Percentiles rank a stretch among this genome's conserved stretches.
phyloP scores from a whole-genome alignment of 2,888 invertebrate species.

The Ectemnius cavifrons region DNA sequence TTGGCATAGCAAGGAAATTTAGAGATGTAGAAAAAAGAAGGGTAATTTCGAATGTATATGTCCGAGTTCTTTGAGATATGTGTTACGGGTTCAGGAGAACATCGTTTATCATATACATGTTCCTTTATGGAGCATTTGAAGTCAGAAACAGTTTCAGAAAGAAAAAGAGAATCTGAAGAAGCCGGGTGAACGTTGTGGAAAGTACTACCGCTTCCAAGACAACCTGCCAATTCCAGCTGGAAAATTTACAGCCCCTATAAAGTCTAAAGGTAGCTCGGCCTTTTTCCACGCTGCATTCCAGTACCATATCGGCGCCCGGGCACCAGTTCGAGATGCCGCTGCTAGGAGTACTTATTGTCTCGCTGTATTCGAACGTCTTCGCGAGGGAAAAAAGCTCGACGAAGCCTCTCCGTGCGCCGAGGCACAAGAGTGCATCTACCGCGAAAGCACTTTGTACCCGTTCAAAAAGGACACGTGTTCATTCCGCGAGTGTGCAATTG shows the following conservation, averaged over 20 bases:
- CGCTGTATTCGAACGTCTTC: conserved; percentile 8
- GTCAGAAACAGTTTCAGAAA: background rate
- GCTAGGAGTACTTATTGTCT: conserved; percentile 34
- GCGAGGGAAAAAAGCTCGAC: conserved; percentile 25
- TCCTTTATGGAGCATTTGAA: background rate
- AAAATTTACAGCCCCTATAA: conserved; percentile 48
- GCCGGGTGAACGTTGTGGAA: conserved; percentile 18
- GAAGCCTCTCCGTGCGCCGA: background rate
- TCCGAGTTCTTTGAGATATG: too few relatives aligned
- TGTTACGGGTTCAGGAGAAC: too few relatives aligned
- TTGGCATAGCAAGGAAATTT: too few relatives aligned
- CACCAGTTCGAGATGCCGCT: conserved; percentile 36
- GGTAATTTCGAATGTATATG: too few relatives aligned
- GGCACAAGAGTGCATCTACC: conserved; percentile 11
- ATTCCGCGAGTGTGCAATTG: background rate
- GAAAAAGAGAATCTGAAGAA: conserved; percentile 17
- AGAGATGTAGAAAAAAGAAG: too few relatives aligned
- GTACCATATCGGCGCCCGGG: conserved; percentile 13
- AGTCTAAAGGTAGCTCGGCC: conserved; percentile 26
- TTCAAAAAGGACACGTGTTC: background rate
- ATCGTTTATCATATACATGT: background rate
- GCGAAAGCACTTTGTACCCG: conserved; percentile 8
- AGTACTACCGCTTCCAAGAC: conserved; percentile 19
- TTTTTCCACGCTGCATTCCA: conserved; percentile 1
- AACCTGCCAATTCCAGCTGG: conserved; percentile 45